Conservation (phyloP, 2,113 vertebrate genomes). For the Tychaedon coryphoeus region DNA sequence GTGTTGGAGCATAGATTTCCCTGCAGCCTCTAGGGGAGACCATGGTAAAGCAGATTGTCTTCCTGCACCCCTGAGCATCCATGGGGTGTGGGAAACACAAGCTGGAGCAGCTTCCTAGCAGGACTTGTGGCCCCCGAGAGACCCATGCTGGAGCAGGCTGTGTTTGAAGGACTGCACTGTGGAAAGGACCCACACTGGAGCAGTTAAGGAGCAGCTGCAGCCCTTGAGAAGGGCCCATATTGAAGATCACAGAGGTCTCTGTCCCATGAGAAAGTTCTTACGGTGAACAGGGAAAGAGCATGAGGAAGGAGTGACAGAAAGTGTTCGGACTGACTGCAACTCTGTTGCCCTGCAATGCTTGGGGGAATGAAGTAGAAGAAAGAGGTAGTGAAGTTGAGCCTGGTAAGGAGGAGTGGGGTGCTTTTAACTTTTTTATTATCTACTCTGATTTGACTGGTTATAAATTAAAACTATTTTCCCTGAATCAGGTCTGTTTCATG, state of each 20-base stretch:
- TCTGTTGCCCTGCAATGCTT: fast-evolving
- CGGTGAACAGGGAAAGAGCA: fast-evolving
- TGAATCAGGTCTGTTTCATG: background rate
- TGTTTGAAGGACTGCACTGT: background rate
- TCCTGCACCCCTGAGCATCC: fast-evolving
- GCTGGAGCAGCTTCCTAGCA: background rate
- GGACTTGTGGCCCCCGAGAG: background rate
- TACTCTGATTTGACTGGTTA: background rate
- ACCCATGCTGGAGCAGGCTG: background rate
- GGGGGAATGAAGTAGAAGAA: fast-evolving
- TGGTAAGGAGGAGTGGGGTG: background rate
- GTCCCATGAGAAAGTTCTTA: fast-evolving
- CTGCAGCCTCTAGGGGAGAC: fast-evolving
- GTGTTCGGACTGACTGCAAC: background rate
- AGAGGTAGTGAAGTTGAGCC: background rate
- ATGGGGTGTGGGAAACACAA: fast-evolving
- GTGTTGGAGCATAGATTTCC: fast-evolving
- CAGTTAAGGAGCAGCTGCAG: background rate
- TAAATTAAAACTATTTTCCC: background rate
- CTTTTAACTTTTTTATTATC: background rate
- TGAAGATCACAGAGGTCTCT: background rate
- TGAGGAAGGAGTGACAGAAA: background rate
- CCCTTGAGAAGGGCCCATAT: background rate
- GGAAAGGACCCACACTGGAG: background rate
- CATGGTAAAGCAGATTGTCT: background rate